These are phyloP conservation scores for Macaca mulatta DNA, from an alignment of 2,113 vertebrate species.

Conservation along the genomic window DNA sequence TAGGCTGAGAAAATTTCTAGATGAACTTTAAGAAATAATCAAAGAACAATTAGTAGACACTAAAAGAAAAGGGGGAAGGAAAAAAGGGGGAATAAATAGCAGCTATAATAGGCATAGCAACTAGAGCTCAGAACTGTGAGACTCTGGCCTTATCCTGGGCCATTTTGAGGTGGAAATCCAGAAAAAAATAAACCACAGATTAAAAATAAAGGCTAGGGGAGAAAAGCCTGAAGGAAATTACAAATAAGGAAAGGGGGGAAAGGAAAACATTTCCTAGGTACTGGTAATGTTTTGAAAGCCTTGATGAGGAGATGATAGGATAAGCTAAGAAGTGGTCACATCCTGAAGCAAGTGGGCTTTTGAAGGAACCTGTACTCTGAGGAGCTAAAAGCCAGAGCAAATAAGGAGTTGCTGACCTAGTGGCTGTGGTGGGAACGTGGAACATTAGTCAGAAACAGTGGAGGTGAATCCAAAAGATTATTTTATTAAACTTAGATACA, in stretches of 20 bases:
- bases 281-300: neutral
- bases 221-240: neutral
- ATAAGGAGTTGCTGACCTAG: neutral
- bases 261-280: neutral
- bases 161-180: neutral
- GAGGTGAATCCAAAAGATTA: neutral
- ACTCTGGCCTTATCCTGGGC: neutral
- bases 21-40: neutral
- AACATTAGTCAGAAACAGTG: neutral
- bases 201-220: neutral
- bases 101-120: neutral
- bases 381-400: neutral
- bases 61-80: neutral
- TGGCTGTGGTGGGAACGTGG: neutral
- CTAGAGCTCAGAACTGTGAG: neutral
- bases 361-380: neutral
- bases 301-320: neutral
- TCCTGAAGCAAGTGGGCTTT: neutral
- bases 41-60: neutral
- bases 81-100: neutral
- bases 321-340: neutral
- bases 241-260: neutral
- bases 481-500: neutral
- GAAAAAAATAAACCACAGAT: neutral
- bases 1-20: neutral